A percentile compares a stretch with the other conserved stretches of the same genome.
These are phyloP conservation scores for Harmothoe impar DNA, from an alignment of 2,888 invertebrate species.

Conservation along the genomic window DNA sequence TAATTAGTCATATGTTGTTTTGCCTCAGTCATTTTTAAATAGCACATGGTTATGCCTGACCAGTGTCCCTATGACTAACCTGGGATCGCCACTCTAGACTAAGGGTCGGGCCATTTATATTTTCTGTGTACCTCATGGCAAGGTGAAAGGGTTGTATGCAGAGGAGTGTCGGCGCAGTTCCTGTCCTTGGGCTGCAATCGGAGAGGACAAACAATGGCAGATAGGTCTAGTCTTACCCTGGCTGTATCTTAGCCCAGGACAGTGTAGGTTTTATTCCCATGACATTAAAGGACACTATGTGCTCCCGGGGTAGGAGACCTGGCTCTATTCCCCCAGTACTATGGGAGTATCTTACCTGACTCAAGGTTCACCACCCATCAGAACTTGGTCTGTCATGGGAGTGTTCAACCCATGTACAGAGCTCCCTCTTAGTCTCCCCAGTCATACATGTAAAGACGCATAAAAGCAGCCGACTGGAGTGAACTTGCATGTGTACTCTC, in stretches of 20 bases:
- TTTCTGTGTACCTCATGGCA: neutral
- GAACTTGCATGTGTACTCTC: too few species aligned
- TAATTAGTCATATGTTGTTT: too few species aligned
- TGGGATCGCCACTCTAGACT: too few species aligned
- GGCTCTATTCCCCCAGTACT: conserved; percentile 2
- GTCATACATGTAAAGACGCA: too few species aligned
- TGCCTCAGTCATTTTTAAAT: too few species aligned
- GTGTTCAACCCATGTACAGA: too few species aligned
- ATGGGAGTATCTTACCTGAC: neutral
- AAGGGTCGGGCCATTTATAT: too few species aligned
- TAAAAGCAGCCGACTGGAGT: too few species aligned
- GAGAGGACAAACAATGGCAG: conserved; percentile 14
- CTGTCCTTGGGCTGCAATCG: neutral
- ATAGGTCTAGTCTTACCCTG: neutral
- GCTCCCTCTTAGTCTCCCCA: neutral
- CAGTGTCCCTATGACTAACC: too few species aligned
- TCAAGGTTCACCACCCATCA: neutral
- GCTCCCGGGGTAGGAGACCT: neutral
- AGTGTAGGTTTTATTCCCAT: neutral
- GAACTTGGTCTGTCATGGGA: too few species aligned
- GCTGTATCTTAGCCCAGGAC: neutral
- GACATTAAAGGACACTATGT: neutral
- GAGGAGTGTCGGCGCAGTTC: neutral
- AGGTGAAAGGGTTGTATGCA: neutral
- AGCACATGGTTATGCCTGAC: too few species aligned